Evolutionary conservation across 1,140 invertebrate genomes (phyloP), one percentile per base, ranked within the genome.

Genomic region (Coboldia fuscipes): DNA sequence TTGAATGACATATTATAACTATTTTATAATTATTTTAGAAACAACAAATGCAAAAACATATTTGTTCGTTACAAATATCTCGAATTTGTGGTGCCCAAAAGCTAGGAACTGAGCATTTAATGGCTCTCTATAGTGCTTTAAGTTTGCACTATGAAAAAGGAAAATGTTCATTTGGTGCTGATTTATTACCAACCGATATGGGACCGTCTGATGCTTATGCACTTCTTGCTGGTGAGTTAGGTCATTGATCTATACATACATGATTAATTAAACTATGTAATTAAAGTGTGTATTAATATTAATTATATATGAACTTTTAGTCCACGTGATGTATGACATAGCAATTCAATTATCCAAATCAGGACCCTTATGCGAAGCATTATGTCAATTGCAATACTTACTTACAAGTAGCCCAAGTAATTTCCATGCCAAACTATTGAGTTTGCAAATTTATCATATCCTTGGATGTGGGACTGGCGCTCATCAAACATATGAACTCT

Each of bases 281-380:
- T n/a, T n/a, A n/a, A n/a, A n/a, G n/a, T n/a, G n/a, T n/a, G n/a
- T n/a, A n/a, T n/a, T n/a, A n/a, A n/a, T n/a, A n/a, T n/a, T n/a
- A n/a, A n/a, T n/a, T n/a, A n/a, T n/a, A n/a, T n/a, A n/a, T n/a
- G n/a, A n/a, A n/a, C 23, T 36, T 37, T 17, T 30, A 22, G 72
- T 70, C 4, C 75, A 89, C 54, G 52, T 81, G 14, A 66, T 89
- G 41, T 70, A 77, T 39, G 80, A 82, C 54, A 52, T 70, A 8
- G 53, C 57, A 39, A 34, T 71, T 61, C 61, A 46, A 50, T 45
- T 67, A 64, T 47, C 69, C 56, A 45, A 63, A 50, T 47, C 62
- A 12, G 50, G 64, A 38, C 66, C 68, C 41, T 48, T 80, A 38
- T 44, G 75, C 37, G 66, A 70, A 47, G 72, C 70, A 4, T 39